Base-by-base conservation (phyloP, 2,797 vertebrate species). In the Linurgus olivaceus region DNA sequence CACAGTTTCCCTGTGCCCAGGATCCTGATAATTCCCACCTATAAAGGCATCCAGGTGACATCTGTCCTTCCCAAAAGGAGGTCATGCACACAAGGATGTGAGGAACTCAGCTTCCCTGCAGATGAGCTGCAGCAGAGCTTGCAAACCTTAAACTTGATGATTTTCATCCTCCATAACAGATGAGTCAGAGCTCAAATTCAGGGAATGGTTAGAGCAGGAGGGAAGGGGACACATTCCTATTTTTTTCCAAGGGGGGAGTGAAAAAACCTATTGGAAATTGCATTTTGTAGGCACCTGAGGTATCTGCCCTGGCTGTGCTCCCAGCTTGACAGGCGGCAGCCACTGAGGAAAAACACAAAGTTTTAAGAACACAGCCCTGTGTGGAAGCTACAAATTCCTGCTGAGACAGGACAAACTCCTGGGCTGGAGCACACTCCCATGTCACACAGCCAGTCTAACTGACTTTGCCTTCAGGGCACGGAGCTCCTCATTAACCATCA, bases 401-500 rank as follows among this genome's bases (percentile, higher is more conserved):
- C 28, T 10, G 33, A 59, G 51, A n/a, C 33, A 42, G 31, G 31
- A 94, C 95, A 97, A 98, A 98, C 96, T 55, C 13, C 29, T 0
- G 3, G 1, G n/a, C 28, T 52, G 5, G 1, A 68, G 48, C 55
- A 83, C 94, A 94, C 94, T 98, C 94, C 96, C 98, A 97, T 90
- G 70, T 96, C 97, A 98, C 95, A 97, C 93, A 96, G 88, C 94
- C 97, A 96, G 88, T 73, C n/a, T 12, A 95, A 96, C 86, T 75
- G 91, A 93, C 94, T 97, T 87, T 73, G 94, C 88, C 98, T 97
- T 94, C 94, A 92, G 95, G 98, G 97, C 98, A 98, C 89, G 74
- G 94, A 97, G 96, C 88, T 94, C 96, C 96, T 97, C 98, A 98
- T 97, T 98, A 98, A 98, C 93, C 91, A 96, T 37, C 92, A 92